Evolutionary conservation across 2,113 vertebrate species (phyloP).

Genomic region (Dipodomys spectabilis): DNA sequence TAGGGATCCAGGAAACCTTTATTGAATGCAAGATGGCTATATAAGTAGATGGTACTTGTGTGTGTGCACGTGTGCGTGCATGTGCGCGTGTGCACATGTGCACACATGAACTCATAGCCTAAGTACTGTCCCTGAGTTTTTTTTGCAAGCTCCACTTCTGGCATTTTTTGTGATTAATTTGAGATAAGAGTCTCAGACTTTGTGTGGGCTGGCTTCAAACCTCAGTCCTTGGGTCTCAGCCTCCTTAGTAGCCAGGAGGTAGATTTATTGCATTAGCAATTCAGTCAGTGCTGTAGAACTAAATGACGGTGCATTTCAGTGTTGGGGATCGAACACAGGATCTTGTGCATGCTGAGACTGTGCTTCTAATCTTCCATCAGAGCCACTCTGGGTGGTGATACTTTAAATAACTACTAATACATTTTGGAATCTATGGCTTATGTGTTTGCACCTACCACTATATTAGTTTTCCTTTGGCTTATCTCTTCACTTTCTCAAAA

Average conservation of each 20-base stretch:
- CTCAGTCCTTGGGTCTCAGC: too few species aligned
- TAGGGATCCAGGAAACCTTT: neutral
- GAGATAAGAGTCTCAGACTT: too few species aligned
- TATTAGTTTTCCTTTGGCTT: neutral
- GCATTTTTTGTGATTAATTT: too few species aligned
- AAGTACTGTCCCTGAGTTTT: too few species aligned
- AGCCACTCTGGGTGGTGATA: neutral
- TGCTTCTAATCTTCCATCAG: neutral
- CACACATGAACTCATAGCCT: too few species aligned
- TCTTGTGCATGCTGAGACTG: neutral
- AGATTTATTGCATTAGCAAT: neutral
- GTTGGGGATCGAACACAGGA: neutral
- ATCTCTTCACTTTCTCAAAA: neutral
- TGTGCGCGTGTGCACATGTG: too few species aligned
- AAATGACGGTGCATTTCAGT: neutral
- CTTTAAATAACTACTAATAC: neutral
- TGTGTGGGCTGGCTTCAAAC: too few species aligned
- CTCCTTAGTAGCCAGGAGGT: too few species aligned
- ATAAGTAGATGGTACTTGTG: neutral
- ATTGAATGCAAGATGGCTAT: neutral
- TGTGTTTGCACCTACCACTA: neutral
- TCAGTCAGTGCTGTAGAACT: neutral
- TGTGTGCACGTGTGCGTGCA: too few species aligned
- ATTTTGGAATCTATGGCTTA: neutral
- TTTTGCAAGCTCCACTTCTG: too few species aligned